Evolutionary conservation across 2,113 vertebrate genomes (phyloP).

Genomic region (Nibea albiflora): DNA sequence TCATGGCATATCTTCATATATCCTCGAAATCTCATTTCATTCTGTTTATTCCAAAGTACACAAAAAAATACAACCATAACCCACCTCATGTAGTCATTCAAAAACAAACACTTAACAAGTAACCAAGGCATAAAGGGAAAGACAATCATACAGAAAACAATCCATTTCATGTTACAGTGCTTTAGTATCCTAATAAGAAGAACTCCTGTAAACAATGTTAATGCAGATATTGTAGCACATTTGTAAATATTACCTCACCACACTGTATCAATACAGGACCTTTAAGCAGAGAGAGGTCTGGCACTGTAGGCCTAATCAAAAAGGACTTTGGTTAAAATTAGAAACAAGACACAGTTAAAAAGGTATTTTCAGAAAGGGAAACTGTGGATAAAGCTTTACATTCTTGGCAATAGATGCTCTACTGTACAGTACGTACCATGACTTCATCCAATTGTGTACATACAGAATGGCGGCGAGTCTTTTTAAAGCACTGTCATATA

Average conservation of each 20-base stretch:
- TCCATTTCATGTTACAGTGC: slow-evolving; percentile 20
- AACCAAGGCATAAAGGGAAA: slow-evolving; percentile 9
- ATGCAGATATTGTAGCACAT: slow-evolving; percentile 26
- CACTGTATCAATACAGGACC: slow-evolving; percentile 35
- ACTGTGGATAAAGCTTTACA: slow-evolving; percentile 28
- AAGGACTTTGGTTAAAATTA: slow-evolving; percentile 54
- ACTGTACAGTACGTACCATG: slow-evolving; percentile 17
- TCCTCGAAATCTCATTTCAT: slow-evolving; percentile 54
- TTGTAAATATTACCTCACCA: slow-evolving; percentile 26
- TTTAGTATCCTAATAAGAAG: slow-evolving; percentile 31
- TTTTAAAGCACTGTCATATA: slow-evolving; percentile 49
- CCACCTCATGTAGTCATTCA: slow-evolving; percentile 43
- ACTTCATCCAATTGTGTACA: slow-evolving; percentile 23
- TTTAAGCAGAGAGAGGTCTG: slow-evolving; percentile 37
- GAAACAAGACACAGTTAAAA: slow-evolving; percentile 32
- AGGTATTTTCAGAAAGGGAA: neutral
- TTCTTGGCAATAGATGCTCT: slow-evolving; percentile 52
- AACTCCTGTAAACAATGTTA: slow-evolving; percentile 65
- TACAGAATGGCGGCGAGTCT: slow-evolving; percentile 30
- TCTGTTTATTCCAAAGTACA: slow-evolving; percentile 58
- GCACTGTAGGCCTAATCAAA: slow-evolving; percentile 18
- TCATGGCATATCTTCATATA: slow-evolving; percentile 64
- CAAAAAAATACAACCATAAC: slow-evolving; percentile 53
- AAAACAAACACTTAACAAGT: slow-evolving; percentile 19
- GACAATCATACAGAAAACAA: slow-evolving; percentile 29